Evolutionary conservation across 92 coral and sea anemone genomes (phyloP).

Genomic region (Phymanthus crucifer): DNA sequence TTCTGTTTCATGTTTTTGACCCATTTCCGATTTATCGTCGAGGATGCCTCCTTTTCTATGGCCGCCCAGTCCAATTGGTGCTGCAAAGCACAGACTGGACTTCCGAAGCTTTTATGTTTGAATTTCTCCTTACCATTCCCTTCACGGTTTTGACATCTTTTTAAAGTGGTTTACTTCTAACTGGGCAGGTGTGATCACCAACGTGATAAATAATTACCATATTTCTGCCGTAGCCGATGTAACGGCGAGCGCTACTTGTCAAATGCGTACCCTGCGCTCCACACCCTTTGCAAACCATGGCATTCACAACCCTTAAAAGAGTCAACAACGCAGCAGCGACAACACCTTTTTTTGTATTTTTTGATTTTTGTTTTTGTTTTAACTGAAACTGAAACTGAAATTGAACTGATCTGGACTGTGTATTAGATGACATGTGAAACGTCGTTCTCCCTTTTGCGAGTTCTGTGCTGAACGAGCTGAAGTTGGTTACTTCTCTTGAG

Average conservation of each 20-base stretch:
- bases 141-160: constrained; percentile 29
- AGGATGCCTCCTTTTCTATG: neutral
- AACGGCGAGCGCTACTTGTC: constrained; percentile 45
- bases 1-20: constrained; percentile 43
- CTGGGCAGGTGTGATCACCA: constrained; percentile 70
- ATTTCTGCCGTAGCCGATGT: constrained; percentile 43
- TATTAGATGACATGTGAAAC: constrained; percentile 34
- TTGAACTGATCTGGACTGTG: too few species aligned
- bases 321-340: too few species aligned
- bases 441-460: constrained; percentile 31
- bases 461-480: constrained; percentile 30
- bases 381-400: too few species aligned
- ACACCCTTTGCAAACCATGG: constrained; percentile 54
- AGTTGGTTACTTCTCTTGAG: constrained; percentile 32
- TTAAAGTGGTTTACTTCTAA: constrained; percentile 8
- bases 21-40: neutral
- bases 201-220: constrained; percentile 55
- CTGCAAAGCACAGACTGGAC: neutral
- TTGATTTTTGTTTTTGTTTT: too few species aligned
- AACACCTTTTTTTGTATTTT: too few species aligned
- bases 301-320: too few species aligned
- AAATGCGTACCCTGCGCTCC: constrained; percentile 39
- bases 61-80: neutral
- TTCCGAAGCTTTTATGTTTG: constrained; percentile 31
- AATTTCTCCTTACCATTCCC: constrained; percentile 36